Evolutionary conservation across 2,888 invertebrate species (phyloP).

Genomic region (Polietes domitor): DNA sequence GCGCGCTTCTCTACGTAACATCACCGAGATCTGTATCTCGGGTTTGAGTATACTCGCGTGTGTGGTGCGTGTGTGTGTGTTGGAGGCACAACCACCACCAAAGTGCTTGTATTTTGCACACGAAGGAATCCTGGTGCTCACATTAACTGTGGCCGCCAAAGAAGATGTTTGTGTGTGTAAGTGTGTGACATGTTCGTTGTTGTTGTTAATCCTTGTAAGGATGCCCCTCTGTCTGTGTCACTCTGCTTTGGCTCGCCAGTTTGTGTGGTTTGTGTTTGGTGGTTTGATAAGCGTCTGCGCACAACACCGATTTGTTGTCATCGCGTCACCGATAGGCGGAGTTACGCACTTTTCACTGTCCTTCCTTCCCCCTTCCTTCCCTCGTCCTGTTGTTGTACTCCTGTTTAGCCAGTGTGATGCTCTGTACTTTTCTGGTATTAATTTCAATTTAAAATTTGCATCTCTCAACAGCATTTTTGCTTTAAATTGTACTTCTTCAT

Average conservation of each 20-base stretch:
- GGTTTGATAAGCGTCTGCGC: conserved; percentile 65
- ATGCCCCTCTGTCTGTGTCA: conserved; percentile 68
- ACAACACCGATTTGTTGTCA: conserved; percentile 62
- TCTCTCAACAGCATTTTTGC: neutral
- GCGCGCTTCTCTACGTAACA: neutral
- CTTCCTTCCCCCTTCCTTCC: neutral
- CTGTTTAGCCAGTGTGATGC: neutral
- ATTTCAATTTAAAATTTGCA: neutral
- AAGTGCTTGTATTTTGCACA: conserved; percentile 49
- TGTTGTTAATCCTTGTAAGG: conserved; percentile 68
- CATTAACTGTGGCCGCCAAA: neutral
- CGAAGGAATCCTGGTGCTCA: neutral
- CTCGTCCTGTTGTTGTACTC: neutral
- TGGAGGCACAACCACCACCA: conserved; percentile 56
- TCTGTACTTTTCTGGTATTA: neutral
- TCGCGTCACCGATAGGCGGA: conserved; percentile 71
- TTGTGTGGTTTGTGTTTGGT: conserved; percentile 68
- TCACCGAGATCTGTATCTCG: conserved; percentile 1
- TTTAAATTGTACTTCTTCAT: neutral
- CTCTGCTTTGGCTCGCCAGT: conserved; percentile 68
- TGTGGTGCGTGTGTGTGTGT: neutral
- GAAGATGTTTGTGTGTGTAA: neutral
- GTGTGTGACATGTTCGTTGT: conserved; percentile 42
- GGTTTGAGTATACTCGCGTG: neutral
- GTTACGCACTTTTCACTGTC: conserved; percentile 70